Base-by-base conservation (phyloP, 1,140 invertebrate species). In the Leptinotarsa texana region DNA sequence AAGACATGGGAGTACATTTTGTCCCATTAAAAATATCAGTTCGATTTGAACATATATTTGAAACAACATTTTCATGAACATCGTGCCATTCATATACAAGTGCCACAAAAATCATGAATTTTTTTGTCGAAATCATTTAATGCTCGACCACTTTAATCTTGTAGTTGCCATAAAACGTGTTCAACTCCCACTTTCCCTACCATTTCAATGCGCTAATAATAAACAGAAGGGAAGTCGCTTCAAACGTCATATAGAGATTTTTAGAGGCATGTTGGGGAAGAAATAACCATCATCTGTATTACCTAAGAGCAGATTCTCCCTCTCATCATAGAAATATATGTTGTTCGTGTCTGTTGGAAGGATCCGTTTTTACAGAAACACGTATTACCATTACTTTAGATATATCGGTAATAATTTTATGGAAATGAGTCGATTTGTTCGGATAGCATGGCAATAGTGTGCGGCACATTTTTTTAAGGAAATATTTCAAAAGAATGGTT, bases 261-360 rank as follows among this genome's bases (percentile, higher is more conserved):
- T 33, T 15, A 65, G 15, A 65, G 21, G 21, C 63, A 24, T 65
- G 63, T 65, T 65, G 63, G 63, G 63, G 63, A 65, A 65, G 63
- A 65, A 65, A 65, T 65, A 65, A 65, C 63, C 63, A 65, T 65
- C 63, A 65, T 65, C n/a, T 65, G 63, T 65, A 65, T 65, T 33
- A 65, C 63, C 63, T 65, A 65, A 65, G 21, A 65, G 63, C 51
- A 57, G 13, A 57, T 57, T 65, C 27, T 65, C 63, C 63, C 63
- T 33, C 27, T 65, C 63, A 21, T 24, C 63, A 33, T 6, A 15
- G 21, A 13, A 33, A 65, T 65, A 65, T 57, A 57, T 57, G 51
- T 57, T 57, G 51, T 57, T 57, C 51, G 51, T 57, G 51, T 57
- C 4, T 18, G 3, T 57, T n/a, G 51, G n/a, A 57, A 57, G 17